Evolutionary conservation across 2,113 vertebrate species (phyloP).

Genomic region (Peromyscus californicus): DNA sequence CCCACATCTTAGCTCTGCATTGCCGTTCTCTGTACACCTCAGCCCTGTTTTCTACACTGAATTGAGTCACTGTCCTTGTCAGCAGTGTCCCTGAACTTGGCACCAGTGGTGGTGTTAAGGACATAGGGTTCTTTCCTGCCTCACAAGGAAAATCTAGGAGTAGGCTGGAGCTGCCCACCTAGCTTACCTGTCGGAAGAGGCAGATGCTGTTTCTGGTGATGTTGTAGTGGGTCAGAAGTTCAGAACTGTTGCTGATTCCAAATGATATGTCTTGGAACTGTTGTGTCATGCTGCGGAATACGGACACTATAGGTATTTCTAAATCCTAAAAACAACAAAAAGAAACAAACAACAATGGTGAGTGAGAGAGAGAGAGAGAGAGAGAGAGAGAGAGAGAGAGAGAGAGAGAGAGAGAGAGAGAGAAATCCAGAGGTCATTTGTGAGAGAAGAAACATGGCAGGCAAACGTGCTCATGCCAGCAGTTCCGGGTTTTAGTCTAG

Average conservation of each 20-base stretch:
- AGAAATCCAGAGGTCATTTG: not conserved
- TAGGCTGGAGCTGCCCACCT: not conserved
- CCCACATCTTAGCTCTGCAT: not conserved
- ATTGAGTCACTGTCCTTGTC: not conserved
- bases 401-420: not conserved
- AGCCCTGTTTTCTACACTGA: not conserved
- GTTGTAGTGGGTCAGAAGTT: conserved; percentile 89
- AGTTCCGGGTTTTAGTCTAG: not conserved
- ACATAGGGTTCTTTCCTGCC: not conserved
- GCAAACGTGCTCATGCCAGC: not conserved
- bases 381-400: not conserved
- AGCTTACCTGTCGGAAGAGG: conserved; percentile 93
- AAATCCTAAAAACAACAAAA: conserved; percentile 86
- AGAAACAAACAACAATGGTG: not conserved
- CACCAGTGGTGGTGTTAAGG: not conserved
- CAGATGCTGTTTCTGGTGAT: conserved; percentile 87
- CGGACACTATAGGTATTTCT: conserved; percentile 85
- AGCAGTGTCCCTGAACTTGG: not conserved
- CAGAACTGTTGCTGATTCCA: conserved; percentile 88
- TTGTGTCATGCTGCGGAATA: conserved; percentile 85
- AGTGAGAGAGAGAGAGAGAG: not conserved
- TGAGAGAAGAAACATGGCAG: not conserved
- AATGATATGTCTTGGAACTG: conserved; percentile 87
- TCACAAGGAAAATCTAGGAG: not conserved
- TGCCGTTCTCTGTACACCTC: not conserved